phyloP scores from a whole-genome alignment of 2,113 vertebrate species.

The Xenopus laevis region DNA sequence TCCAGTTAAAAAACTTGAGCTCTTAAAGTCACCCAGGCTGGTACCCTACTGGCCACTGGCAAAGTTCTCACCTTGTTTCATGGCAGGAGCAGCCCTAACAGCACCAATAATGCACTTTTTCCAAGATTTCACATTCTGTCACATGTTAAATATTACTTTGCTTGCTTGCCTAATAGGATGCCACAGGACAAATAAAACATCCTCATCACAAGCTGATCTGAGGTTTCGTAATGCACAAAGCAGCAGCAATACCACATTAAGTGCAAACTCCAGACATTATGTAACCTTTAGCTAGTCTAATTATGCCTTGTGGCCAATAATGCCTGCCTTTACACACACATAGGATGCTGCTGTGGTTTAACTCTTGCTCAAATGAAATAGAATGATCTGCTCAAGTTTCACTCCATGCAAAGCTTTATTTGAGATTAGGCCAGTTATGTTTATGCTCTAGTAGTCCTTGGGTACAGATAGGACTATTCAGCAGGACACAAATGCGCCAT shows the following conservation, averaged over 20 bases:
- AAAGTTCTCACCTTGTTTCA: too few species aligned
- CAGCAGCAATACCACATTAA: not conserved
- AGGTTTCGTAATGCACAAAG: too few species aligned
- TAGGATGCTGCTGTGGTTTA: not conserved
- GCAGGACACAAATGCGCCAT: not conserved
- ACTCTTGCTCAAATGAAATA: constrained; percentile 4
- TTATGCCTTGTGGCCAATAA: constrained; percentile 8
- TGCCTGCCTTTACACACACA: constrained; percentile 7
- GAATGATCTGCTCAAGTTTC: not conserved
- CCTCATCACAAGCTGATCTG: not conserved
- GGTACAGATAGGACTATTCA: not conserved
- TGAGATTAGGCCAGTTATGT: not conserved
- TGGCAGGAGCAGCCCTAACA: too few species aligned
- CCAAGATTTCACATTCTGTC: too few species aligned
- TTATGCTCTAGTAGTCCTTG: not conserved
- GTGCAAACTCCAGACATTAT: constrained; percentile 8
- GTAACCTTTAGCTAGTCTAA: constrained; percentile 4
- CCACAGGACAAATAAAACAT: not conserved
- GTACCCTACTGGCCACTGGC: too few species aligned
- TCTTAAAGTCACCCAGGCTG: too few species aligned
- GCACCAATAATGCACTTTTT: too few species aligned
- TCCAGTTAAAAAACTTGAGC: too few species aligned
- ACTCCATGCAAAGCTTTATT: not conserved
- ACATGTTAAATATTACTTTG: not conserved
- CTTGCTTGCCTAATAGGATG: not conserved